A percentile compares a stretch with the other conserved stretches of the same genome.
These are phyloP conservation scores for Conops quadrifasciatus DNA, from an alignment of 2,888 invertebrate genomes.

Conservation along the genomic window DNA sequence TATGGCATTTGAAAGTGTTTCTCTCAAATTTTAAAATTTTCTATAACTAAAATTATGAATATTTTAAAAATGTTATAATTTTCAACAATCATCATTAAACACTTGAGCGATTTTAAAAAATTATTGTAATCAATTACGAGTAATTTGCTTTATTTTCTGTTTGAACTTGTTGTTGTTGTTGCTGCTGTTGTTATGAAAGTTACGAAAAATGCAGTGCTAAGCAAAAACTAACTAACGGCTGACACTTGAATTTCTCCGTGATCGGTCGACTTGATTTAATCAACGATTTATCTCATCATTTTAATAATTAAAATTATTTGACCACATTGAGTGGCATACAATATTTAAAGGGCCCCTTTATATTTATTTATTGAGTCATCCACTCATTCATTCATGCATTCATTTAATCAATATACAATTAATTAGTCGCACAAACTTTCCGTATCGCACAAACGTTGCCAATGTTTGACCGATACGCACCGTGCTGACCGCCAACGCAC, in stretches of 20 bases:
- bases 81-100: background rate
- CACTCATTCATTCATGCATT: background rate
- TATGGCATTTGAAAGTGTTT: no score
- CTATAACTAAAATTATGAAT: background rate
- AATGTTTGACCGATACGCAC: no score
- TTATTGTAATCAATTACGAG: no score
- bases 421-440: constrained; percentile 11
- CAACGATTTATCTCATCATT: background rate
- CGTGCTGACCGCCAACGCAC: background rate
- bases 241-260: background rate
- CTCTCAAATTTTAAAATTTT: no score
- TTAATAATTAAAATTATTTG: constrained; percentile 6
- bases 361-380: background rate
- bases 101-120: no score
- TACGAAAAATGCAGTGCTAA: constrained; percentile 2
- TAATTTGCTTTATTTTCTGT: background rate
- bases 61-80: background rate
- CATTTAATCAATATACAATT: constrained; percentile 26
- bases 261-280: background rate
- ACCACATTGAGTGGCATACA: background rate
- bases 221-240: background rate
- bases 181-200: constrained; percentile 9
- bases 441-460: background rate
- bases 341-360: background rate
- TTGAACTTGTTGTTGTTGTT: constrained; percentile 15